Percentiles rank a stretch among this genome's conserved stretches.
These are phyloP conservation scores for Eupithecia exiguata DNA, from an alignment of 2,888 invertebrate species.

Conservation along the genomic window DNA sequence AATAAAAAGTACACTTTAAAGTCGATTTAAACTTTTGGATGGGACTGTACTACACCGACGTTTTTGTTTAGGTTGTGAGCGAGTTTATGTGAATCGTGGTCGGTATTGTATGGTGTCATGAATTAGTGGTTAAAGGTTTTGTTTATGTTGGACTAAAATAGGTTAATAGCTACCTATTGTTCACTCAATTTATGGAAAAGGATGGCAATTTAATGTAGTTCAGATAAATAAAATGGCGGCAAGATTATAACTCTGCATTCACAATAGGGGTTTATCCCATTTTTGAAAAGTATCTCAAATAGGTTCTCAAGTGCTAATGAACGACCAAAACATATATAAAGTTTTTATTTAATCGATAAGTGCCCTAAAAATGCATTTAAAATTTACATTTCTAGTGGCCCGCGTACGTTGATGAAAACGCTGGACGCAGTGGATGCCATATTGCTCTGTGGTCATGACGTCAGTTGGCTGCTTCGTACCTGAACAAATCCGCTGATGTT, in stretches of 20 bases:
- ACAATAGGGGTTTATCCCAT: too few species aligned
- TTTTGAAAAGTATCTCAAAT: too few species aligned
- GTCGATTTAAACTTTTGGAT: neutral
- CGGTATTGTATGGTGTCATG: slow-evolving; percentile 21
- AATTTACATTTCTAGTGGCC: too few species aligned
- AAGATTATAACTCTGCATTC: neutral
- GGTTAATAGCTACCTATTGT: slow-evolving; percentile 5
- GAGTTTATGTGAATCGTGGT: slow-evolving; percentile 39
- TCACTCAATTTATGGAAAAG: neutral
- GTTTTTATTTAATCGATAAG: too few species aligned
- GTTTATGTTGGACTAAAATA: slow-evolving; percentile 31
- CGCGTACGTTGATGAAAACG: too few species aligned
- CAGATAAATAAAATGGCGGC: neutral
- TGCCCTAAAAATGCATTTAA: too few species aligned
- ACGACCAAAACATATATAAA: too few species aligned
- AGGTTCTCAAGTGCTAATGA: too few species aligned
- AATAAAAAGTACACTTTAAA: neutral
- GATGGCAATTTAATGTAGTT: neutral
- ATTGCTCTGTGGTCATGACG: too few species aligned
- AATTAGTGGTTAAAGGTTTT: slow-evolving; percentile 24
- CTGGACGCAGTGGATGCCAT: too few species aligned
- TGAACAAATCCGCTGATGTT: too few species aligned
- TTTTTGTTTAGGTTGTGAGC: slow-evolving; percentile 43
- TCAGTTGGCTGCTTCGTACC: too few species aligned
- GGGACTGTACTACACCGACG: neutral